Percentiles rank a stretch among this genome's conserved stretches.
phyloP scores from a whole-genome alignment of 2,888 invertebrate genomes.

The Beris morrisii region DNA sequence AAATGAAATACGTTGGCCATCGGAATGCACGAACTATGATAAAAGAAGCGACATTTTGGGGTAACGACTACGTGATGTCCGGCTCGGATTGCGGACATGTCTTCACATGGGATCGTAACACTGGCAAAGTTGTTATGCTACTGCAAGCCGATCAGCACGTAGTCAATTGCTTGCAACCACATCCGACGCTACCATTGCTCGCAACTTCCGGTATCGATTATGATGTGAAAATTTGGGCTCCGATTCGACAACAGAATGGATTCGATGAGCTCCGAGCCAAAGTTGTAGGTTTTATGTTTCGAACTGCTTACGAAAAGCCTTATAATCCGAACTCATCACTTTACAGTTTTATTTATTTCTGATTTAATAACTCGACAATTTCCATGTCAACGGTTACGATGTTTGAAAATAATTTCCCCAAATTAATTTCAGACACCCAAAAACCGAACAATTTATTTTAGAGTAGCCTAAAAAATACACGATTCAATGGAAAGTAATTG shows the following conservation, averaged over 20 bases:
- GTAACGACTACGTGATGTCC: slow-evolving; percentile 76
- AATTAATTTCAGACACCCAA: neutral
- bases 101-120: slow-evolving; percentile 76
- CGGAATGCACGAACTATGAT: slow-evolving; percentile 80
- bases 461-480: neutral
- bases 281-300: slow-evolving; percentile 19
- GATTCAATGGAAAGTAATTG: neutral
- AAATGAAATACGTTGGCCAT: slow-evolving; percentile 74
- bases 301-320: too few species aligned
- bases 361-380: too few species aligned
- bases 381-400: neutral
- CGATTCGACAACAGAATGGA: slow-evolving; percentile 62
- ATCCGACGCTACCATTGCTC: slow-evolving; percentile 73
- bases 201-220: slow-evolving; percentile 89
- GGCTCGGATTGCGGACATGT: slow-evolving; percentile 90
- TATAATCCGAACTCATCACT: too few species aligned
- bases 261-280: slow-evolving; percentile 67
- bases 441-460: neutral
- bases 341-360: too few species aligned
- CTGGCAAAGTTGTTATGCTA: slow-evolving; percentile 71
- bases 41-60: slow-evolving; percentile 86
- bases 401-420: slow-evolving; percentile 4
- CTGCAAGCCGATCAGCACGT: slow-evolving; percentile 80
- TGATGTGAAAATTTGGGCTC: slow-evolving; percentile 82
- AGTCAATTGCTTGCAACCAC: slow-evolving; percentile 83